These are phyloP conservation scores for Paratrypauchen microcephalus DNA, from an alignment of 2,797 vertebrate genomes.

Conservation along the genomic window DNA sequence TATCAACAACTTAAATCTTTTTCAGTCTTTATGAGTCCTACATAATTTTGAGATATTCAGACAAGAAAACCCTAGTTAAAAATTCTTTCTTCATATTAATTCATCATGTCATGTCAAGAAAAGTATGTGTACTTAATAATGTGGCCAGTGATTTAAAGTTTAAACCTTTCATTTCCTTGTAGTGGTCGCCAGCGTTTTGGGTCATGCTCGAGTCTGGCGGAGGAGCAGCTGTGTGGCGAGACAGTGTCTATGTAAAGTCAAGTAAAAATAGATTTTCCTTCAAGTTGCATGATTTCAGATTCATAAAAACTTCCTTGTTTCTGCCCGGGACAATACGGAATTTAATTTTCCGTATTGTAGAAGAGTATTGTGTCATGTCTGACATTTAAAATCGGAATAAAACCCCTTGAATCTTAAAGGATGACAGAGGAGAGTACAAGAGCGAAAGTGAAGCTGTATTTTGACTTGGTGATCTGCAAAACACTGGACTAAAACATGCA, in stretches of 20 bases:
- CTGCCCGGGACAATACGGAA: neutral
- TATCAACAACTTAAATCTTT: too few relatives aligned
- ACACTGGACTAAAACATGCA: constrained; percentile 93
- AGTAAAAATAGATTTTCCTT: constrained; percentile 14
- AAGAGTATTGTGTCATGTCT: neutral
- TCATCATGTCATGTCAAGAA: neutral
- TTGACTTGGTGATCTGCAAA: constrained; percentile 36
- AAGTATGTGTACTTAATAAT: neutral
- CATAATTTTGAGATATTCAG: neutral
- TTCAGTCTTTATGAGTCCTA: too few relatives aligned
- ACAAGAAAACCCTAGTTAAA: neutral
- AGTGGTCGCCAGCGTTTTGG: neutral
- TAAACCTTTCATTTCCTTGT: neutral
- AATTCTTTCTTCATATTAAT: neutral
- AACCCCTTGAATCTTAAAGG: constrained; percentile 26
- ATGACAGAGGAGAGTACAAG: constrained; percentile 21
- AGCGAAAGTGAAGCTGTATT: constrained; percentile 32
- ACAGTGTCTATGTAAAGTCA: constrained; percentile 9
- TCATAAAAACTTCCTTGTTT: constrained; percentile 5
- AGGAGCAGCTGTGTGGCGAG: constrained; percentile 5
- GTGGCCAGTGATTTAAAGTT: neutral
- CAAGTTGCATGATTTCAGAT: neutral
- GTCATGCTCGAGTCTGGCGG: neutral
- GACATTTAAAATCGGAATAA: constrained; percentile 25
- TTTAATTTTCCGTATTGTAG: neutral